phyloP scores from a whole-genome alignment of 2,797 vertebrate species.

The Myotis planiceps region DNA sequence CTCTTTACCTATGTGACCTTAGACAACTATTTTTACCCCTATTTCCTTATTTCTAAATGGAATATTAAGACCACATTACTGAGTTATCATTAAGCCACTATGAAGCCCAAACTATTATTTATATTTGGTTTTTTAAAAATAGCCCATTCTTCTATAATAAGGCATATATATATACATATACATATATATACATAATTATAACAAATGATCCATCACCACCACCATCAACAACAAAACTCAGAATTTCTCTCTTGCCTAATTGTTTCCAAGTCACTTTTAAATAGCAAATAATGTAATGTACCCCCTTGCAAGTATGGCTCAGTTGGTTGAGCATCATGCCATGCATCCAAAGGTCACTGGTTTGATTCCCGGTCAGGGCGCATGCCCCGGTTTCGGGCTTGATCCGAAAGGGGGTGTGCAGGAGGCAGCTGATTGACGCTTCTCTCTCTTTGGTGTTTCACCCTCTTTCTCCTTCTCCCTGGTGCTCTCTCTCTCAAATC shows the following conservation, averaged over 20 bases:
- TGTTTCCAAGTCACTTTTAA: constrained; percentile 16
- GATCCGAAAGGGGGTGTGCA: neutral
- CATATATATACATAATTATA: neutral
- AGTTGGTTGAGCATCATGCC: neutral
- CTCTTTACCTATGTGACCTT: neutral
- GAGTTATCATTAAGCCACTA: neutral
- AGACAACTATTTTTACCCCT: neutral
- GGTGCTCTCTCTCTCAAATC: neutral
- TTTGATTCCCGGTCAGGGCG: neutral
- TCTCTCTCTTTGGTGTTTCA: neutral
- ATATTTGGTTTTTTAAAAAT: neutral
- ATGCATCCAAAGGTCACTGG: neutral
- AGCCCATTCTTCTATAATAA: neutral
- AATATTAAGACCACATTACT: neutral
- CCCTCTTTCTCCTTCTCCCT: neutral
- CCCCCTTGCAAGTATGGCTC: neutral
- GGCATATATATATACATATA: neutral
- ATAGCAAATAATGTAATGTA: neutral
- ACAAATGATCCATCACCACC: neutral
- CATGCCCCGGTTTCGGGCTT: neutral
- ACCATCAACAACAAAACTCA: neutral
- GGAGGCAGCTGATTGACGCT: neutral
- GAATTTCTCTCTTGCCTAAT: constrained; percentile 9
- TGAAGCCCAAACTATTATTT: neutral
- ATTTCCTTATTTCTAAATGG: neutral